These are phyloP conservation scores for Cetonia aurata DNA, from an alignment of 2,888 invertebrate species.

Conservation along the genomic window DNA sequence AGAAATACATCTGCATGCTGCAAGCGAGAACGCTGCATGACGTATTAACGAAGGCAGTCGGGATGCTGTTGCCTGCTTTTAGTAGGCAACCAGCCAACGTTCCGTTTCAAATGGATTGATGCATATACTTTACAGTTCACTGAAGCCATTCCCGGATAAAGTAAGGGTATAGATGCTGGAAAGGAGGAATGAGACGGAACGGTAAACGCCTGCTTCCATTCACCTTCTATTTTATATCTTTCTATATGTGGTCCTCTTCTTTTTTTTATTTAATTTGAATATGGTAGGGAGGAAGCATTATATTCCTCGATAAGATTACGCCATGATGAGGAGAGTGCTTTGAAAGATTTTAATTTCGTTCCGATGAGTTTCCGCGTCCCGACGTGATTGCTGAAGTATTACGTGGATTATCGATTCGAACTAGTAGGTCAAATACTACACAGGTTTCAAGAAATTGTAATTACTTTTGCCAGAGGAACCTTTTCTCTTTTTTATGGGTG, in stretches of 20 bases:
- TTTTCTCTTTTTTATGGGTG: too few species aligned
- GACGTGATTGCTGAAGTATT: background rate
- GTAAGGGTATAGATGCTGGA: too few species aligned
- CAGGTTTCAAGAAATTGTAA: too few species aligned
- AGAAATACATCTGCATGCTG: too few species aligned
- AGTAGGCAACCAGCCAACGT: background rate
- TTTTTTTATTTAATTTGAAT: constrained; percentile 31
- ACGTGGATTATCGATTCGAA: constrained; percentile 7
- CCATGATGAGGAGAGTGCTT: constrained; percentile 3
- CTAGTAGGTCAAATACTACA: background rate
- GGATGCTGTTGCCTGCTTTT: too few species aligned
- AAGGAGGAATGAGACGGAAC: background rate
- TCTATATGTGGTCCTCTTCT: constrained; percentile 5
- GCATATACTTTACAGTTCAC: constrained; percentile 35
- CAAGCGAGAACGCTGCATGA: too few species aligned
- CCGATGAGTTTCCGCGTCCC: constrained; percentile 3
- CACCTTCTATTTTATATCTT: constrained; percentile 6
- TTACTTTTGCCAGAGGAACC: too few species aligned
- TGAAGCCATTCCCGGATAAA: constrained; percentile 9
- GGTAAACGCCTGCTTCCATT: background rate
- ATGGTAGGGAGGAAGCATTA: constrained; percentile 26
- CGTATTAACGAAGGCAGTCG: too few species aligned
- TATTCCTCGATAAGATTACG: constrained; percentile 20
- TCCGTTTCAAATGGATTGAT: constrained; percentile 25
- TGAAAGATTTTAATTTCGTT: constrained; percentile 20